Base-by-base conservation (phyloP, 2,888 invertebrate genomes). In the Eupithecia subumbrata region DNA sequence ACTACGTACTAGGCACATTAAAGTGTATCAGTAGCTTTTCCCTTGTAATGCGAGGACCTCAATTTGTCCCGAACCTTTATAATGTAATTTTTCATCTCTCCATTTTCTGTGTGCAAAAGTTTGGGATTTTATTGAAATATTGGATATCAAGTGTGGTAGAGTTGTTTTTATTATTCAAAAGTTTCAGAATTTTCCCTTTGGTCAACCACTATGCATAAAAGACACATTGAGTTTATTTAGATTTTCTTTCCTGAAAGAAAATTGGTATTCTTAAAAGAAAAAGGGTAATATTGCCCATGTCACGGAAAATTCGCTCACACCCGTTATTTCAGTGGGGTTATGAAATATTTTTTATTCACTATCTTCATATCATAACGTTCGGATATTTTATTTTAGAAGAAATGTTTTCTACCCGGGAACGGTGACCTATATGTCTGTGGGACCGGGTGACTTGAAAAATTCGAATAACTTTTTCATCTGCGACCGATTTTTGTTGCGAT, bases 1-100 rank as follows among this genome's bases (percentile, higher is more conserved):
- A 12, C 64, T 60, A 30, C 43, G 4, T 71, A 60, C 77, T 2
- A 34, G 34, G 22, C 43, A 14, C 78, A 76, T 34, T 48, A 73
- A 71, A 73, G 71, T 52, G 73, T 76, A 63, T 71, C 72, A 60
- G 84, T 84, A 84, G 86, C 85, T 85, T 85, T 83, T 82, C 84
- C 80, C 12, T 2, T 83, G 85, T 83, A 86, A 84, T 86, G 85
- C 81, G 88, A 85, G 84, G 86, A 48, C 89, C 88, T 86, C 91
- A 90, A 92, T 92, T 88, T 91, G 87, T 89, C 82, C 84, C 84
- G 87, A 88, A 89, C 92, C 92, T 90, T 87, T 87, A 87, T 95
- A 94, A 94, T 94, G 90, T 93, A 92, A 94, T 94, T 93, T 93
- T 89, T 91, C 86, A 87, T 88, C 87, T 92, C 88, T 90, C 91